Base-by-base conservation (phyloP, 2,113 vertebrate genomes). In the Platysternon megacephalum region DNA sequence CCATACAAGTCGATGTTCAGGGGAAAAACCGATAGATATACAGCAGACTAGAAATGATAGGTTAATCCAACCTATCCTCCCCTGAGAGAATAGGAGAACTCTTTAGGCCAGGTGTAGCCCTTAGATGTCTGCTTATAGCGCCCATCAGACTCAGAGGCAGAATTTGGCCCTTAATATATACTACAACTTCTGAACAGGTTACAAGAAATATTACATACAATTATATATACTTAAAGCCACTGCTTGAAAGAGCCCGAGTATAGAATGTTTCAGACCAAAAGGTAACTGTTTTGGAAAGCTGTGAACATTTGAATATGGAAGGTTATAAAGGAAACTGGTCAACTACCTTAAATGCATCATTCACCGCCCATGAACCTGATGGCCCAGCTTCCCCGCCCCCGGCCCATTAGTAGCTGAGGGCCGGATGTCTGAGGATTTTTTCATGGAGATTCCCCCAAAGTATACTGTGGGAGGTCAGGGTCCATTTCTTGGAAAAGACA, bases 111-210 rank as follows among this genome's bases (percentile, higher is more conserved):
- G 74, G 83, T 39, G 52, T 39, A 85, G 5, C 4, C 21, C 21
- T 21, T 85, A 29, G 35, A 51, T 1, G 74, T 84, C 11, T 72
- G 11, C n/a, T 82, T 19, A 7, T 76, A 22, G 85, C 35, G 0
- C 74, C 39, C 65, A 21, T 83, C 76, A 6, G 91, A 4, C 2
- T 1, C 48, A 46, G 24, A 68, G 32, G 86, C 55, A 89, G 44
- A 86, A 24, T 12, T 52, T 12, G 86, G 2, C 8, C 14, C 0
- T 0, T 0, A 32, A 26, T 17, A 68, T 5, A 26, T 56, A 83
- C 85, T 88, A 5, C 7, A 10, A 1, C 79, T 79, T 79, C 17
- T 82, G 22, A 65, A 44, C 24, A 68, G 2, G 5, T 82, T 55
- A 74, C 58, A 56, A 49, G 2, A n/a, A 68, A 68, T 19, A 68